Base-by-base conservation (phyloP, 2,888 invertebrate genomes). In the Amaurobius ferox region DNA sequence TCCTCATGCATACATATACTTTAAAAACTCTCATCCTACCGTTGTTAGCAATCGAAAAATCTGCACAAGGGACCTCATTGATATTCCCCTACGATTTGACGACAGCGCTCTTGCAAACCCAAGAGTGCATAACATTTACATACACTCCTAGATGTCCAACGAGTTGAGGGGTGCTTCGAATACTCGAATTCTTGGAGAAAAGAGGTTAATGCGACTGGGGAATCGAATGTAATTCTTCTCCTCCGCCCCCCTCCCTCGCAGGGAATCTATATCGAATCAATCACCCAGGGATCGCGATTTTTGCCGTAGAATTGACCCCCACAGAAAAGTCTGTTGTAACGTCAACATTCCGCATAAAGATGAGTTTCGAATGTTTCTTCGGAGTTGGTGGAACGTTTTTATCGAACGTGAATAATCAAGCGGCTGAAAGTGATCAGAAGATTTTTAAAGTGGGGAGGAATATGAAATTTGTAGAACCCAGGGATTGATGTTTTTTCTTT, bases 191-290 rank as follows among this genome's bases (percentile, higher is more conserved):
- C 39, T 68, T 61, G 55, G 72, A 78, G 79, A 86, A 80, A 79
- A 80, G 86, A 79, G 86, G 80, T 86, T 86, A 80, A 86, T 86
- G 86, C 76, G 32, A 70, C 66, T 26, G n/a, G 55, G 32, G 76
- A 79, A 76, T 55, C 80, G 71, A 76, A 74, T 80, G 76, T 86
- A 80, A 80, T 86, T 80, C 86, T 66, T 74, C 71, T 85, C 66
- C 68, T 64, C 67, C 64, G 66, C 66, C 64, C 35, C 30, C 28
- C 67, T 32, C 55, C 70, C 30, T 32, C 55, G 26, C 19, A 66
- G 77, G 83, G 83, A 85, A 85, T 85, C 83, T 85, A 85, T 85
- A 85, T 85, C 83, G 76, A 85, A 85, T 85, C 83, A 85, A 85
- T 85, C 83, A 85, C 83, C 29, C 73, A 9, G 61, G 28, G 40